These are phyloP conservation scores for Gonioctena quinquepunctata DNA, from an alignment of 1,140 invertebrate genomes.

Conservation along the genomic window DNA sequence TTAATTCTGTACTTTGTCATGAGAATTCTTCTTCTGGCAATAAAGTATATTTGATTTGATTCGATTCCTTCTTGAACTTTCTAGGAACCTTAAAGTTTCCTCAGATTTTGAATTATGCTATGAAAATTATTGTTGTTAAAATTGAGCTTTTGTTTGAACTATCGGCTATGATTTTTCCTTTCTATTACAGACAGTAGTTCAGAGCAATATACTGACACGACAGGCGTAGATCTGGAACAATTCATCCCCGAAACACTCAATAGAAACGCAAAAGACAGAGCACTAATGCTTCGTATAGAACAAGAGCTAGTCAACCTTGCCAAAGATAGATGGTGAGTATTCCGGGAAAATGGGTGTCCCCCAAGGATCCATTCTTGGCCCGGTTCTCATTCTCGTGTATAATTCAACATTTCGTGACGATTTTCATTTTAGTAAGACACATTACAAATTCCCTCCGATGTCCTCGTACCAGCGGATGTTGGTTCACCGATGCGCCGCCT, in stretches of 20 bases:
- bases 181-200: slow-evolving; percentile 75
- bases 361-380: too few relatives aligned
- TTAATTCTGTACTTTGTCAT: too few relatives aligned
- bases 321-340: slow-evolving; percentile 79
- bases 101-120: too few relatives aligned
- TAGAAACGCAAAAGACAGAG: slow-evolving; percentile 84
- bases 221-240: slow-evolving; percentile 79
- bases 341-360: not conserved
- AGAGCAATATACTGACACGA: slow-evolving; percentile 77
- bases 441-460: slow-evolving; percentile 86
- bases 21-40: too few relatives aligned
- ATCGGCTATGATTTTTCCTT: too few relatives aligned
- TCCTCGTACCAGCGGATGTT: slow-evolving; percentile 95
- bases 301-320: slow-evolving; percentile 82
- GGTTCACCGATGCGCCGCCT: slow-evolving; percentile 89
- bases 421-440: slow-evolving; percentile 60
- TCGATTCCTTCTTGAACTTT: too few relatives aligned
- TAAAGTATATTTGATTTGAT: too few relatives aligned
- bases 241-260: slow-evolving; percentile 92
- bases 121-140: too few relatives aligned
- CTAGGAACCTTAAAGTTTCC: slow-evolving; percentile 23
- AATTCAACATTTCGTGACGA: not conserved
- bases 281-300: slow-evolving; percentile 84
- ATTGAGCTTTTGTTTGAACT: too few relatives aligned
- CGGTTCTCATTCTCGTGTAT: not conserved